These are phyloP conservation scores for Caenorhabditis japonica DNA, from an alignment of 2,888 invertebrate species.

Conservation along the genomic window DNA sequence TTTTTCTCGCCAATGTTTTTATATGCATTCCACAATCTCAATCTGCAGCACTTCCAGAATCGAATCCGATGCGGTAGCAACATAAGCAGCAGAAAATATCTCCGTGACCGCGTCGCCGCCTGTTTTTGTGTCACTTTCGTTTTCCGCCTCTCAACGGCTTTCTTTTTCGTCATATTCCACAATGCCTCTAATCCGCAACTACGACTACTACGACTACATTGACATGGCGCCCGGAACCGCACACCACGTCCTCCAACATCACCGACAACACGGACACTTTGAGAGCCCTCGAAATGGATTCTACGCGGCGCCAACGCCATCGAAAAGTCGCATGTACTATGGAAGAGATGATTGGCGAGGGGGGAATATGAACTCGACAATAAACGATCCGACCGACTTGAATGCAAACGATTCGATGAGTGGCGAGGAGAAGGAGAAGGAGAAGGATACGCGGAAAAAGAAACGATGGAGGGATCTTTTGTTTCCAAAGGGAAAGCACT, in stretches of 20 bases:
- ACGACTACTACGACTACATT: constrained; percentile 45
- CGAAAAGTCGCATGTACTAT: constrained; percentile 27
- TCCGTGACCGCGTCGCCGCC: background rate
- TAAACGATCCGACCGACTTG: constrained; percentile 34
- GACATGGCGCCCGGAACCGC: constrained; percentile 19
- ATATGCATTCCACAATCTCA: background rate
- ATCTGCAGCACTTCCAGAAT: constrained; percentile 28
- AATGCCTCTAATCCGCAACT: constrained; percentile 55
- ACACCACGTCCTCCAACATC: background rate
- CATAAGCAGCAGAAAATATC: too few species aligned
- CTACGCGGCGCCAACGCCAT: constrained; percentile 11
- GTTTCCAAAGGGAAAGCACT: constrained; percentile 28
- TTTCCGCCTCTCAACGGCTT: background rate
- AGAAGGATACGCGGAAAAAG: too few species aligned
- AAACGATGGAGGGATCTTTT: constrained; percentile 46
- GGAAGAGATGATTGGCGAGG: constrained; percentile 36
- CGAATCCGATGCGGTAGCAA: constrained; percentile 11
- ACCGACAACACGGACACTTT: background rate
- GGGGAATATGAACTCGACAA: constrained; percentile 24
- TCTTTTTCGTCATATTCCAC: background rate
- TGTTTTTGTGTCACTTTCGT: constrained; percentile 9
- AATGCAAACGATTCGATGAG: constrained; percentile 36
- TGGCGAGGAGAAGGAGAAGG: constrained; percentile 32
- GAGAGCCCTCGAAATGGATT: constrained; percentile 19
- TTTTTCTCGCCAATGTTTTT: background rate